Base-by-base conservation (phyloP, 1,140 invertebrate species). In the Euwallacea fornicatus region DNA sequence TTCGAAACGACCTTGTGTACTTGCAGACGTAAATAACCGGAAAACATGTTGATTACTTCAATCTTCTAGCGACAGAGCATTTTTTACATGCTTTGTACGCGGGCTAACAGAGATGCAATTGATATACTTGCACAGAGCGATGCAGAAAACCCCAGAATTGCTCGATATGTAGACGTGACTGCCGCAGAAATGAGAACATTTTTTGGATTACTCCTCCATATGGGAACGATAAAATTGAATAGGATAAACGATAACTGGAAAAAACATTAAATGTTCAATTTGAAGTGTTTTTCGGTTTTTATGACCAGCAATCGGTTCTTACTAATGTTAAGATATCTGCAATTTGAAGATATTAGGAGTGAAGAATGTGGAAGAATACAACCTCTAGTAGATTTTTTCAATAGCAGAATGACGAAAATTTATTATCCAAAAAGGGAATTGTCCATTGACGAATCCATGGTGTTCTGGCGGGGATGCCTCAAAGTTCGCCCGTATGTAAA, bases 191-290 rank as follows among this genome's bases (percentile, higher is more conserved):
- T 77, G 46, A 42, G 46, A 55, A 67, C 7, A 9, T 77, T 77
- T 67, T 56, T 77, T 46, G 76, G 71, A 47, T 61, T 76, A 46
- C 8, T 76, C 2, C 15, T 76, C 42, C 71, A 76, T 58, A 76
- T 54, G 16, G 73, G 73, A 10, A 73, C 69, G 47, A 69, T 76
- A n/a, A 65, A 43, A 47, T 33, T 77, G 42, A 76, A 75, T 54
- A 15, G 71, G 33, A 2, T 74, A 8, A 71, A 75, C 59, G 72
- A 77, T 66, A 76, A 76, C 61, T 76, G 75, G 74, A 76, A 77
- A 50, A 73, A 42, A 6, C 53, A 77, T 58, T 42, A 44, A 7
- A 43, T 76, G 16, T 76, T 73, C 47, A 74, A 73, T 61, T 56
- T 76, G 13, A 43, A 55, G 33, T 61, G 59, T 47, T 77, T 78